Base-by-base conservation (phyloP, 2,113 vertebrate genomes). In the Engraulis encrasicolus region DNA sequence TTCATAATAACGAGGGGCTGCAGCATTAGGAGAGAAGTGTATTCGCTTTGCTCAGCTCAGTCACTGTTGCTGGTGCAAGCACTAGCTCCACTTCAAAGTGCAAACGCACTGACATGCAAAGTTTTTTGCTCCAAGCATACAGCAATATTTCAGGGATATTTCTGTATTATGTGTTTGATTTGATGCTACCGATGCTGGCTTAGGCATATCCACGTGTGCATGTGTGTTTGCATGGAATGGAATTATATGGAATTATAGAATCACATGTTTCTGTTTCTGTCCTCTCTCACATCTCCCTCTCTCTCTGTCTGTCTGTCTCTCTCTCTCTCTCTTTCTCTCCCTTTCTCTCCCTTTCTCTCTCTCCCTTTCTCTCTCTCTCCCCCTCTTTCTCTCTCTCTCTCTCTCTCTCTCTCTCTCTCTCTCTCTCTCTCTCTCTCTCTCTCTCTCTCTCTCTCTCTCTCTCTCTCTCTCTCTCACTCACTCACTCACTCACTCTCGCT, bases 391-490 rank as follows among this genome's bases (percentile, higher is more conserved):
- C 23, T 18, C 58, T 5, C 80, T 0, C 85, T 49, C 48, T n/a
- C 74, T 79, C 82, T 79, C 49, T 79, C 79, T 66, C 58, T 27
- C 81, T 49, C 45, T 50, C 78, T 17, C 50, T 15, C 80, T 45
- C n/a, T n/a, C n/a, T n/a, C n/a, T 48, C 71, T 27, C 36, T 34
- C 48, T 61, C 50, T 40, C 38, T 23, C 50, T 74, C 58, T 7
- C n/a, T 49, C 77, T 58, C 52, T 20, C 77, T 48, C 71, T 18
- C 79, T n/a, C 49, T 27, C 58, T 31, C 78, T 31, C 78, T 20
- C 38, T 27, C 23, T 18, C 58, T 5, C 80, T 0, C 85, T 49
- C 48, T n/a, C 74, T 79, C 82, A 82, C 49, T 79, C 79, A 78
- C 58, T 27, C 81, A 61, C 45, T 50, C 78, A 18, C 50, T 15